phyloP scores from a whole-genome alignment of 2,888 invertebrate genomes.

The Pseudococcus longispinus region DNA sequence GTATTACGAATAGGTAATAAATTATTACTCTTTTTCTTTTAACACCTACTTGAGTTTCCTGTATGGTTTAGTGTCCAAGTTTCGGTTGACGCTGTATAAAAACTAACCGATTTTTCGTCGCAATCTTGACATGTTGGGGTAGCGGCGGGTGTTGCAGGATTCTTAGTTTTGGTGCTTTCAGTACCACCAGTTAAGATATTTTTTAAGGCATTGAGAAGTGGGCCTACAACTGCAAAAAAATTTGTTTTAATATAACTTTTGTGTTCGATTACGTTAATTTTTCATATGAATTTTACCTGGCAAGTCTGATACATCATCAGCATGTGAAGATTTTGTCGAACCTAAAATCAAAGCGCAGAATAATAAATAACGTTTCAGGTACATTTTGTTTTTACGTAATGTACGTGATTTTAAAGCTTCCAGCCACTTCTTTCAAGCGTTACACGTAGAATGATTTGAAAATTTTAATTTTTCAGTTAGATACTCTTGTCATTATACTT shows the following conservation, averaged over 20 bases:
- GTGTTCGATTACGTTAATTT: neutral
- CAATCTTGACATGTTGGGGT: neutral
- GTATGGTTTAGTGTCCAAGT: neutral
- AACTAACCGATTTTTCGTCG: neutral
- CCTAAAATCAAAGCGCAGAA: neutral
- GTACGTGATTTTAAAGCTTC: no score
- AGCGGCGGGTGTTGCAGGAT: no score
- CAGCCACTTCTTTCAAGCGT: no score
- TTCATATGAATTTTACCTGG: neutral
- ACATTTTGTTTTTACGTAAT: no score
- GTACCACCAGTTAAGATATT: no score
- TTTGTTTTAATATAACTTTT: no score
- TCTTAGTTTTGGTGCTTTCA: no score
- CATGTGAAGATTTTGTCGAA: neutral
- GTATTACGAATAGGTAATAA: neutral
- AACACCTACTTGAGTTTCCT: neutral
- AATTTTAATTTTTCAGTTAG: no score
- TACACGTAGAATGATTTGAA: no score
- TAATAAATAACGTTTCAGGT: neutral
- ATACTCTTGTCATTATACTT: no score
- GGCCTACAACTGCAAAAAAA: no score
- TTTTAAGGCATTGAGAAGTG: no score
- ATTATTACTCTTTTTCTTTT: neutral
- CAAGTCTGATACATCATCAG: neutral
- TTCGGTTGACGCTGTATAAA: neutral